Percentiles rank a stretch among this genome's conserved stretches.
Conservation (phyloP, 2,113 vertebrate genomes). For the Indri indri region DNA sequence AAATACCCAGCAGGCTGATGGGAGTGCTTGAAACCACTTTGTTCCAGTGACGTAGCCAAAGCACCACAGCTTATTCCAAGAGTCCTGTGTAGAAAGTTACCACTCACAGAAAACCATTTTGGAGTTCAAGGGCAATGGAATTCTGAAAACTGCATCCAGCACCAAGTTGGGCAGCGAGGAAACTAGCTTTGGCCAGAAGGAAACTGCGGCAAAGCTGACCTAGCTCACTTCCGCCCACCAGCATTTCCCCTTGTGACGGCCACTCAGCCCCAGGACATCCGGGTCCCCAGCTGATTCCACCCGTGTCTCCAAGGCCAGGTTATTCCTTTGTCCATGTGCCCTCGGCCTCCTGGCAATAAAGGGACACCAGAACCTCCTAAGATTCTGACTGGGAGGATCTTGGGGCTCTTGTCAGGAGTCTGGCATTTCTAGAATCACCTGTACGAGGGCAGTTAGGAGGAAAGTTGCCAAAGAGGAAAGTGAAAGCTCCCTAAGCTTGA, state of each 20-base stretch:
- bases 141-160: not conserved
- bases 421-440: not conserved
- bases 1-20: not conserved
- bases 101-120: not conserved
- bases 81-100: not conserved
- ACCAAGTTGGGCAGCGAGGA: rapidly evolving
- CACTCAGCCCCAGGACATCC: rapidly evolving
- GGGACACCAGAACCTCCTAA: not conserved
- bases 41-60: not conserved
- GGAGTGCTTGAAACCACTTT: not conserved
- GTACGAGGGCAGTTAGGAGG: not conserved
- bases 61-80: not conserved
- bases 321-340: not conserved
- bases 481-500: not conserved
- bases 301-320: not conserved
- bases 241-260: too few relatives aligned
- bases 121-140: not conserved
- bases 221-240: too few relatives aligned
- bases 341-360: not conserved
- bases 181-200: not conserved
- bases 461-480: not conserved
- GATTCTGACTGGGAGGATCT: not conserved
- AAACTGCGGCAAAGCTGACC: not conserved
- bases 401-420: not conserved
- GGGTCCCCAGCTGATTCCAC: not conserved